phyloP scores from a whole-genome alignment of 30 jellyfish, hydroid and myxozoan genomes.

The Aurelia sp. region DNA sequence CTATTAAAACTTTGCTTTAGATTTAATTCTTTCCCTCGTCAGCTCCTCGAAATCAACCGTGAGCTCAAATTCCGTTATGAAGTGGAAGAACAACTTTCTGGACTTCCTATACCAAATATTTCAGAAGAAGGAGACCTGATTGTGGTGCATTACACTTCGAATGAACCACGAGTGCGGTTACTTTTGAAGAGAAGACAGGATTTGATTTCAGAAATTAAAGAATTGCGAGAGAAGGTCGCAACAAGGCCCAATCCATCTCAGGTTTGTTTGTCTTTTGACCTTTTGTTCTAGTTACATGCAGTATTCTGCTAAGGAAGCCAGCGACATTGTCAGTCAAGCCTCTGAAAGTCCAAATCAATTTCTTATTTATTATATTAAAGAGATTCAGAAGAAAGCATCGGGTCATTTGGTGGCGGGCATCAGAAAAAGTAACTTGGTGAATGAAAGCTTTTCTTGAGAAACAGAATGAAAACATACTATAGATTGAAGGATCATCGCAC shows the following conservation, averaged over 20 bases:
- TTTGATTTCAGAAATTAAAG: constrained; percentile 22
- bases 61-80: constrained; percentile 74
- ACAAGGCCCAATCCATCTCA: constrained; percentile 83
- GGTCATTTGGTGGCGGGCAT: too few species aligned
- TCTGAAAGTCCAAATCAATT: too few species aligned
- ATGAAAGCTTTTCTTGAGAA: too few species aligned
- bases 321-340: too few species aligned
- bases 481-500: too few species aligned
- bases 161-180: constrained; percentile 52
- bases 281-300: too few species aligned
- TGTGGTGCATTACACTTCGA: constrained; percentile 79
- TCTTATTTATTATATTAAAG: too few species aligned
- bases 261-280: constrained; percentile 40
- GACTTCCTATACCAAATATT: constrained; percentile 38
- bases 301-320: too few species aligned
- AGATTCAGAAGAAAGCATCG: too few species aligned
- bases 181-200: constrained; percentile 50
- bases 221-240: constrained; percentile 26
- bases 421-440: too few species aligned
- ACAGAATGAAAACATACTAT: too few species aligned
- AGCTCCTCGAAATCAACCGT: constrained; percentile 53
- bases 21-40: constrained; percentile 1
- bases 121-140: background rate
- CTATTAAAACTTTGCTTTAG: too few species aligned
- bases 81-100: constrained; percentile 72